Conservation (phyloP, 2,797 vertebrate species). For the Ciconia nigra region DNA sequence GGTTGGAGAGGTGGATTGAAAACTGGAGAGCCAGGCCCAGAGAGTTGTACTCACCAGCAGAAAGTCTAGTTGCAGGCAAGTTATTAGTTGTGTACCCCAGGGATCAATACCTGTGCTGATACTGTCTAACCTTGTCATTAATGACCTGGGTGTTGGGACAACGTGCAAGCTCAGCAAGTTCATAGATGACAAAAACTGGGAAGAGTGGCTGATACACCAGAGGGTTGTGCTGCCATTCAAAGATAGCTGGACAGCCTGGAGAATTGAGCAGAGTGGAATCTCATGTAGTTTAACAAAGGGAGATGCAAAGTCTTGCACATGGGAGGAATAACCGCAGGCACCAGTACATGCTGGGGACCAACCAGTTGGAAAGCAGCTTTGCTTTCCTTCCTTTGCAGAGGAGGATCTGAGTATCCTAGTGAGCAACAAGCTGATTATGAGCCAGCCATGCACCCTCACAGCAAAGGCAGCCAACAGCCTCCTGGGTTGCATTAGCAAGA, state of each 20-base stretch:
- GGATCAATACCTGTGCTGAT: neutral
- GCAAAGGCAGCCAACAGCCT: neutral
- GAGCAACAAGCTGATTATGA: neutral
- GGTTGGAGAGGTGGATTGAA: neutral
- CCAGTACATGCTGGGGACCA: neutral
- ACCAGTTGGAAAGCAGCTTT: neutral
- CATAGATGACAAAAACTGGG: neutral
- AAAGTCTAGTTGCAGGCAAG: neutral
- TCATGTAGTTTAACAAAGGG: neutral
- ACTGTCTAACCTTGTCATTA: neutral
- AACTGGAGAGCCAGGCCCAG: neutral
- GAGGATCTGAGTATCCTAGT: neutral
- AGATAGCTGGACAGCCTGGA: neutral
- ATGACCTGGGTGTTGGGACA: neutral
- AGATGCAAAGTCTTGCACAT: neutral
- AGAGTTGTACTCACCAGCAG: neutral
- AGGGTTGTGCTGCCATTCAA: neutral
- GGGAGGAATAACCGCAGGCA: neutral
- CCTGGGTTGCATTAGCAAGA: neutral
- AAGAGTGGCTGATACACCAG: neutral
- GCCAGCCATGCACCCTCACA: neutral
- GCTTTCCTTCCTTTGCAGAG: neutral
- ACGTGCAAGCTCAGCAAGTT: fast-evolving
- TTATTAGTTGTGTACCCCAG: neutral
- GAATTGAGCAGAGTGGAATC: neutral